phyloP scores from a whole-genome alignment of 2,113 vertebrate genomes.

The Mastomys coucha region DNA sequence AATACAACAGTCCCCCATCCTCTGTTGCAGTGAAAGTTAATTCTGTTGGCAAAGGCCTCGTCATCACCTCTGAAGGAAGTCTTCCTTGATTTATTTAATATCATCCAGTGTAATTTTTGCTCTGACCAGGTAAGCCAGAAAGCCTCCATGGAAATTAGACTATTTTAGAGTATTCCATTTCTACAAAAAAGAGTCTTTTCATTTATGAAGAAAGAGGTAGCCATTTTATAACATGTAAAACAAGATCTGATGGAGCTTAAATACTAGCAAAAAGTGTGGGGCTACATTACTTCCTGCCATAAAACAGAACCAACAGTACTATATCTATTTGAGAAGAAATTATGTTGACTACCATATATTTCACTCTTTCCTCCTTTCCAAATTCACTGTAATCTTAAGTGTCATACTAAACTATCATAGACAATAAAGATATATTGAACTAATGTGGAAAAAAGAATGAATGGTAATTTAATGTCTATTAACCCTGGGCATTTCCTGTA shows the following conservation, averaged over 20 bases:
- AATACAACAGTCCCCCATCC: neutral
- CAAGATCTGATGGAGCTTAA: neutral
- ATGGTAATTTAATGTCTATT: slow-evolving; percentile 8
- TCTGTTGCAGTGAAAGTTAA: neutral
- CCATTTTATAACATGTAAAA: slow-evolving; percentile 17
- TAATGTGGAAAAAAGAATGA: neutral
- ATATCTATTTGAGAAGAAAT: neutral
- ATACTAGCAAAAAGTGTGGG: neutral
- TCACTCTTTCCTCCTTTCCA: neutral
- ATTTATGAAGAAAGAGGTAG: neutral
- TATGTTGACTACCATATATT: neutral
- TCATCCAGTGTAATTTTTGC: neutral
- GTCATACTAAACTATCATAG: neutral
- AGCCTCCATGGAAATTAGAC: neutral
- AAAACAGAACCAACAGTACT: neutral
- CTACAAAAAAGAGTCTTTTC: neutral
- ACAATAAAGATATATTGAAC: neutral
- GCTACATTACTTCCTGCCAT: neutral
- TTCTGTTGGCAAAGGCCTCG: neutral
- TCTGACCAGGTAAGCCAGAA: neutral
- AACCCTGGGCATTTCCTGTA: neutral
- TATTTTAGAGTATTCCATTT: neutral
- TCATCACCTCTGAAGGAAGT: neutral
- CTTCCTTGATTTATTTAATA: neutral
- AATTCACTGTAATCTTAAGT: neutral